Evolutionary conservation across 1,140 invertebrate species (phyloP).

Genomic region (Belonocnema kinseyi): DNA sequence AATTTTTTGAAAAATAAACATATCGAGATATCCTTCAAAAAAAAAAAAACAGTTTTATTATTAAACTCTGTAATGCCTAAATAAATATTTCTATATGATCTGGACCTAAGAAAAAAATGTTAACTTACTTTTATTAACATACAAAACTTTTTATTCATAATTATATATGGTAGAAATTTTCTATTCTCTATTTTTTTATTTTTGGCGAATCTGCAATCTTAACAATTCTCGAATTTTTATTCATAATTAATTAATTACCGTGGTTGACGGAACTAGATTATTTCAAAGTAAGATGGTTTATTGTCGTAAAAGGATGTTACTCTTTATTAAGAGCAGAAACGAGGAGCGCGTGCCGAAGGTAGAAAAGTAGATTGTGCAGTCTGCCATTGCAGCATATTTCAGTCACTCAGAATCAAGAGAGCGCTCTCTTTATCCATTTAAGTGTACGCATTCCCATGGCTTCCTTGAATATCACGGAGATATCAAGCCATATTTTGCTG

Average conservation of each 20-base stretch:
- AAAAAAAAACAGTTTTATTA: too few relatives aligned
- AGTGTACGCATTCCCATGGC: constrained; percentile 37
- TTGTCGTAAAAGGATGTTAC: constrained; percentile 21
- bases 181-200: too few relatives aligned
- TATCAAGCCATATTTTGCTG: constrained; percentile 37
- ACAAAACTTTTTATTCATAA: too few relatives aligned
- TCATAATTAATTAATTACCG: too few relatives aligned
- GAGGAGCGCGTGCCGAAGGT: constrained; percentile 9
- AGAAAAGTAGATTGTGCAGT: constrained; percentile 11
- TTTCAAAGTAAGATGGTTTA: neutral
- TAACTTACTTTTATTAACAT: too few relatives aligned
- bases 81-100: too few relatives aligned
- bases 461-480: constrained; percentile 43
- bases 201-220: neutral
- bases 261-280: neutral
- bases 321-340: constrained; percentile 10
- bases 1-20: too few relatives aligned
- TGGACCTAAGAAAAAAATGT: too few relatives aligned
- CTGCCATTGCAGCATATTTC: constrained; percentile 10
- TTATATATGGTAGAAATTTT: too few relatives aligned
- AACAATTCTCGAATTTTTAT: neutral
- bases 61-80: too few relatives aligned
- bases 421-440: constrained; percentile 51
- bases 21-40: too few relatives aligned
- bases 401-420: constrained; percentile 28